Base-by-base conservation (phyloP, 2,797 vertebrate genomes). In the Loris lydekkerianus region DNA sequence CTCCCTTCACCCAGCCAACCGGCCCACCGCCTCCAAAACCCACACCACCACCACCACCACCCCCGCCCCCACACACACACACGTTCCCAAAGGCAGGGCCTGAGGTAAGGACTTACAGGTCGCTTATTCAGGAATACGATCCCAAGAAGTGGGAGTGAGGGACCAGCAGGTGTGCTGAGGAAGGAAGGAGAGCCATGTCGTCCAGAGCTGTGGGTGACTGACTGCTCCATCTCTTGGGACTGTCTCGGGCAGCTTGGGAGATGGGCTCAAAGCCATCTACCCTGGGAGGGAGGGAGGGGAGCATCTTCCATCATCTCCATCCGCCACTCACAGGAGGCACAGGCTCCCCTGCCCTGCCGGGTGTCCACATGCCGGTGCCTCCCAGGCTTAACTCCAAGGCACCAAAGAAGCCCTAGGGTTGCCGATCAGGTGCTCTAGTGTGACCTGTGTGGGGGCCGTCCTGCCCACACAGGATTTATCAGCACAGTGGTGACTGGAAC, bases 171-270 rank as follows among this genome's bases (percentile, higher is more conserved):
- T 23, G 23, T 5, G 3, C 37, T 7, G 10, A 6, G 23, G 2
- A 31, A 69, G 72, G 58, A 46, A 40, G 18, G 21, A 11, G 60
- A 53, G 25, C 29, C 60, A 1, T 0, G 2, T 56, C 29, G 0
- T 0, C 80, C 65, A 1, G 56, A 4, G 0, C 10, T 9, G 0
- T 37, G 90, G 29, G 53, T 1, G 11, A 58, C 8, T 1, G 3
- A 25, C 4, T 43, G 13, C 58, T 31, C 23, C 5, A 18, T 7
- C 23, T 53, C 10, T 0, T 9, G 25, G 5, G 31, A 21, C 4
- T 9, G 34, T 78, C 61, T 72, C 31, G 1, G 37, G 20, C 31
- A 14, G 5, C 10, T 15, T 20, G 1, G 25, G 46, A 25, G 4
- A 10, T 9, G 3, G 18, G 27, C 37, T 63, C 9, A 23, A 67